Percentiles rank a stretch among this genome's conserved stretches.
Evolutionary conservation across 2,797 vertebrate genomes (phyloP).

Genomic region (Morelia viridis): DNA sequence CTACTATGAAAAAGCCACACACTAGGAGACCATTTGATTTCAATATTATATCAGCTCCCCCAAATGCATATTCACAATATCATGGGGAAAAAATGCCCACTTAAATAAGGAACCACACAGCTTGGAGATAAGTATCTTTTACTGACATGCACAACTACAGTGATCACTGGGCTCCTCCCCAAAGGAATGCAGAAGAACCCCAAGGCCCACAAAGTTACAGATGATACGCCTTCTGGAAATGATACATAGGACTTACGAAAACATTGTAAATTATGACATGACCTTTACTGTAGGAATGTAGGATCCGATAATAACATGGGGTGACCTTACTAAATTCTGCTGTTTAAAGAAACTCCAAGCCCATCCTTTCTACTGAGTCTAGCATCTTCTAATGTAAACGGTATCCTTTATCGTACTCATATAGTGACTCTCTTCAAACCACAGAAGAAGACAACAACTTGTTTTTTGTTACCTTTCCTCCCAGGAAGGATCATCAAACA

Average conservation of each 20-base stretch:
- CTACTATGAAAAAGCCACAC: not conserved
- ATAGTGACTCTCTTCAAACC: not conserved
- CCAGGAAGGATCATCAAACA: not conserved
- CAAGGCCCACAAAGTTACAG: not conserved
- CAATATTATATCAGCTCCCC: not conserved
- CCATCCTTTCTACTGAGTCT: not conserved
- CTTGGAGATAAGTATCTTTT: not conserved
- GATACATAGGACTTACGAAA: not conserved
- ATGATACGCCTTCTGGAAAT: not conserved
- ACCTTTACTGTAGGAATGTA: not conserved
- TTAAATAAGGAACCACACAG: not conserved
- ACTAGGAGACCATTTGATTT: not conserved
- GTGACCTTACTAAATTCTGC: not conserved
- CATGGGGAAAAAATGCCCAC: not conserved
- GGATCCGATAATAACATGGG: not conserved
- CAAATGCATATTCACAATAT: not conserved
- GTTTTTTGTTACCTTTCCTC: not conserved
- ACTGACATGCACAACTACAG: not conserved
- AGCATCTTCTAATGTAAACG: not conserved
- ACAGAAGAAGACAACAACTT: not conserved
- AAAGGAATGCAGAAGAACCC: not conserved
- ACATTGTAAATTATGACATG: not conserved
- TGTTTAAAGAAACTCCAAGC: not conserved
- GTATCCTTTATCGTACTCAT: not conserved
- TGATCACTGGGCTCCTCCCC: not conserved